Base-by-base conservation (phyloP, 1,140 invertebrate genomes). In the Brachionus plicatilis region DNA sequence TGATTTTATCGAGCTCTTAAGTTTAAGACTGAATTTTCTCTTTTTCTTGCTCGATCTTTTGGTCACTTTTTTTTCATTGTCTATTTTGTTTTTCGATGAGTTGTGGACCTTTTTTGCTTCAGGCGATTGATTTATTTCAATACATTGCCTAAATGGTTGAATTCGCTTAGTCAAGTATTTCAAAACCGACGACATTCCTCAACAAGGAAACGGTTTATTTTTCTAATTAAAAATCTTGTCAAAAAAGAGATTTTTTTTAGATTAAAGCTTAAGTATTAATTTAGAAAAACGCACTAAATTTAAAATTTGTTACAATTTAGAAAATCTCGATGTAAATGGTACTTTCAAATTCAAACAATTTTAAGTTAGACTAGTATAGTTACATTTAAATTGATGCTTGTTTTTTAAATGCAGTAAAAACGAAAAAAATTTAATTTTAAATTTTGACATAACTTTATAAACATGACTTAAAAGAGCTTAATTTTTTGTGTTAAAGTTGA, bases 91-190 rank as follows among this genome's bases (percentile, higher is more conserved):
- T 50, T 24, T 27, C 2, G 27, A 14, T 14, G 72, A 76, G 12
- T 76, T 50, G 12, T 50, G 7, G 12, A 24, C 2, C 6, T 50
- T 47, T 50, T 76, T 50, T 27, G 45, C 3, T 5, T 27, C 43
- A 27, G 72, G 72, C 11, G 72, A 76, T 50, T 47, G 43, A 50
- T 29, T 47, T 9, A 50, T 76, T 47, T 47, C 72, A 76, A 76
- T 20, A 50, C 72, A 76, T 76, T 50, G 43, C 20, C 17, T 76
- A 27, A 76, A 76, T 50, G 72, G 72, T 76, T 76, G 72, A 27
- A 76, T 76, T 50, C 27, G 47, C 50, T 50, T 76, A 0, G 41
- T 24, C 17, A 76, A 50, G 43, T 50, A 76, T 50, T 76, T 76
- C 12, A 76, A 76, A 27, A 76, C 72, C 47, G 41, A 50, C 6